These are phyloP conservation scores for Siniperca obscura DNA, from an alignment of 2,797 vertebrate species.

Conservation along the genomic window DNA sequence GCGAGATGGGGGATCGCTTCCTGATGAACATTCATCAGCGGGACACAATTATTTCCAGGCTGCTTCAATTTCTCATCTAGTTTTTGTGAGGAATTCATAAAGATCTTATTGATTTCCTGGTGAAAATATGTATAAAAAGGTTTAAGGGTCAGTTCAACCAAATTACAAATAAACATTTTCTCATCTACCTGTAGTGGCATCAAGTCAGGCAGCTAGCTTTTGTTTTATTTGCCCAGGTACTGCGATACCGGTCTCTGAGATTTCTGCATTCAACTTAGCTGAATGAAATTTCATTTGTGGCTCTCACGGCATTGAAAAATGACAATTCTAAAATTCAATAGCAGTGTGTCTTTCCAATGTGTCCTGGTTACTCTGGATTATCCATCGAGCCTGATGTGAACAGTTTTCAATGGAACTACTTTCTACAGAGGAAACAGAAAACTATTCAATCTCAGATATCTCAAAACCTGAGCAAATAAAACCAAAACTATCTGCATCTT, in stretches of 20 bases:
- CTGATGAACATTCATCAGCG: constrained; percentile 72
- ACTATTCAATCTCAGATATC: not conserved
- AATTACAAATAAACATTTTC: constrained; percentile 1
- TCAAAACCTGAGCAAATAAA: not conserved
- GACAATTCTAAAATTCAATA: constrained; percentile 1
- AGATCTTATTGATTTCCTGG: constrained; percentile 31
- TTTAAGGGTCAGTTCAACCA: not conserved
- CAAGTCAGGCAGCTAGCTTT: not conserved
- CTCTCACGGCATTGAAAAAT: not conserved
- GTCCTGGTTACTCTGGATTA: constrained; percentile 18
- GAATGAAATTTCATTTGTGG: not conserved
- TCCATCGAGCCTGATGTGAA: not conserved
- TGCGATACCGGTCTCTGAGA: not conserved
- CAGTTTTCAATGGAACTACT: not conserved
- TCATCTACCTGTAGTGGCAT: not conserved
- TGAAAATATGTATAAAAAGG: constrained; percentile 16
- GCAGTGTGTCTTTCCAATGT: not conserved
- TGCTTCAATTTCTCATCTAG: constrained; percentile 58
- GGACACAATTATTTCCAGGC: constrained; percentile 71
- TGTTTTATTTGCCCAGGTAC: not conserved
- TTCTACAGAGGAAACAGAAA: not conserved
- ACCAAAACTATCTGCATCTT: not conserved
- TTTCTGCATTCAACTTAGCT: not conserved
- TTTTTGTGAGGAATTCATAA: constrained; percentile 32
- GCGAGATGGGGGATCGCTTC: constrained; percentile 51